Evolutionary conservation across 1,140 invertebrate species (phyloP), one percentile per base, ranked within the genome.

Genomic region (Spodoptera litura): DNA sequence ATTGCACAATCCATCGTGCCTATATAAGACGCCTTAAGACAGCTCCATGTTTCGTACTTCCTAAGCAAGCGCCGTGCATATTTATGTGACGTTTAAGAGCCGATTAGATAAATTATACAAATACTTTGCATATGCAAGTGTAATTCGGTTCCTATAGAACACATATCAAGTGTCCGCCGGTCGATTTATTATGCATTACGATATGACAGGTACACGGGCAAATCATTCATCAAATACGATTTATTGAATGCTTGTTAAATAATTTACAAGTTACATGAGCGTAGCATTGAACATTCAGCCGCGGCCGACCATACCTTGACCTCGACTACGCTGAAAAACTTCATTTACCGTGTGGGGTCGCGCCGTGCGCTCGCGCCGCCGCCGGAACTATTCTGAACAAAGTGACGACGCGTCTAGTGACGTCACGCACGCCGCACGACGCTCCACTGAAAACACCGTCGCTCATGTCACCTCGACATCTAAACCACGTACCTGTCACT

Each of bases 231-330:
- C 49, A 52, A 52, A 52, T 27, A 27, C 49, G 20, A 70, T 52
- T 52, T 70, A 70, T 70, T 11, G 49, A 70, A 15, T 31, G 49
- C 51, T 64, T 59, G 31, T 51, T 49, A 56, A 68, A 78, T 51
- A 71, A 44, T 70, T 61, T 61, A 61, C 56, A 35, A 52, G 71
- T 59, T 59, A 49, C 10, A 70, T 31, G 38, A 59, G 49, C 38
- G 58, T 61, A 52, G 12, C 56, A 61, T 59, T 58, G 49, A 61
- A 35, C 44, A 59, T 31, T 55, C 58, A 66, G 51, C 35, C 78
- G 70, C 58, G 53, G 64, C 52, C 44, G 35, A 35, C 35, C 11
- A 79, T 73, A 88, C 90, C 90, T 91, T 92, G 89, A 91, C 89
- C 87, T 91, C 88, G 85, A 81, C 78, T 82, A 59, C 75, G 64